Evolutionary conservation across 2,888 invertebrate genomes (phyloP).

Genomic region (Phengaris arion): DNA sequence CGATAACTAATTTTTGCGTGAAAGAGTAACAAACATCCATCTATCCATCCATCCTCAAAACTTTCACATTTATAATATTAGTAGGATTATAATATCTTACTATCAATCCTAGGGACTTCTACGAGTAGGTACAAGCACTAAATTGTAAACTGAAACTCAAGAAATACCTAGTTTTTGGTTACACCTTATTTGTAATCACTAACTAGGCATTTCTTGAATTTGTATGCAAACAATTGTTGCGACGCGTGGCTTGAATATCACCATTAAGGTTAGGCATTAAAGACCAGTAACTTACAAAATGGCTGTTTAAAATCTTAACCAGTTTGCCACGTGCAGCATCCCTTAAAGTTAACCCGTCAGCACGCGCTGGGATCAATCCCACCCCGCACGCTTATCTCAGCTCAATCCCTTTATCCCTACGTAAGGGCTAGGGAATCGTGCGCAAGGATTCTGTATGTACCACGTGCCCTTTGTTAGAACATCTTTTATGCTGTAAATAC

Average conservation of each 20-base stretch:
- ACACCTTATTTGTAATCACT: too few species aligned
- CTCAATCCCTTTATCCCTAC: constrained; percentile 64
- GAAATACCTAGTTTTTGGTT: too few species aligned
- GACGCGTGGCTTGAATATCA: background rate
- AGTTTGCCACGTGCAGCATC: constrained; percentile 61
- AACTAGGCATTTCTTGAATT: too few species aligned
- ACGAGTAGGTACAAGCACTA: too few species aligned
- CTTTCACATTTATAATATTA: too few species aligned
- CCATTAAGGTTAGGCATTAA: background rate
- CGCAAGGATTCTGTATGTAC: constrained; percentile 72
- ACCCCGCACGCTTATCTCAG: constrained; percentile 61
- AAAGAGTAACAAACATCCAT: too few species aligned
- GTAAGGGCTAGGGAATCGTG: constrained; percentile 66
- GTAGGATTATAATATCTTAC: too few species aligned
- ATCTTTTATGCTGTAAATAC: constrained; percentile 30
- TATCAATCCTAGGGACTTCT: too few species aligned
- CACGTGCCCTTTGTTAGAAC: constrained; percentile 70
- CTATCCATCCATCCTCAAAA: too few species aligned
- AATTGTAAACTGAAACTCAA: too few species aligned
- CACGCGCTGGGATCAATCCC: constrained; percentile 71
- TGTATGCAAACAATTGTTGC: background rate
- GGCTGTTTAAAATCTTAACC: constrained; percentile 31
- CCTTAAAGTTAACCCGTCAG: constrained; percentile 62
- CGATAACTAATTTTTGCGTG: too few species aligned
- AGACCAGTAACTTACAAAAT: constrained; percentile 11